Evolutionary conservation across 2,113 vertebrate species (phyloP).

Genomic region (Macaca fascicularis): DNA sequence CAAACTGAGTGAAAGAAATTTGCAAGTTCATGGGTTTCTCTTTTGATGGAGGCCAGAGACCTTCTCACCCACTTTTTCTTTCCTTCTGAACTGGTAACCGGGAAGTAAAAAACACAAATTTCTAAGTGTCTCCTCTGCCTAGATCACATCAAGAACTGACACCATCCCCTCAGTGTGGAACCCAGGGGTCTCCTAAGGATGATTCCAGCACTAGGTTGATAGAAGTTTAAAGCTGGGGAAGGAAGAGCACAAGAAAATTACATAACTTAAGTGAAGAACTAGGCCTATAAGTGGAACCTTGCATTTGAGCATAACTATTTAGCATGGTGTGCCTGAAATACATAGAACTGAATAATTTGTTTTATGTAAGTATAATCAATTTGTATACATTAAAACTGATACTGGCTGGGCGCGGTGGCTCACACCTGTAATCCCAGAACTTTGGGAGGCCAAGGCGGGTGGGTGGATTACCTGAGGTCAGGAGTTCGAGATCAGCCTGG

Average conservation of each 20-base stretch:
- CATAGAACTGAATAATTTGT: neutral
- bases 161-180: neutral
- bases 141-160: no score
- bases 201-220: neutral
- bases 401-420: neutral
- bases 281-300: neutral
- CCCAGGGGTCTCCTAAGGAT: neutral
- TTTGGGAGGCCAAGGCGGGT: neutral
- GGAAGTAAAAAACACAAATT: neutral
- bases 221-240: neutral
- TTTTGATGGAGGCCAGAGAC: neutral
- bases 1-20: neutral
- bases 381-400: neutral
- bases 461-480: neutral
- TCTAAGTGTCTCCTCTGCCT: slow-evolving; percentile 1
- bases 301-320: neutral
- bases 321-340: neutral
- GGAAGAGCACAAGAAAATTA: neutral
- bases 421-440: no score
- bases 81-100: neutral
- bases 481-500: neutral
- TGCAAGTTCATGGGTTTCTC: neutral
- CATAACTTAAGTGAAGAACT: neutral
- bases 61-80: neutral
- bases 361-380: neutral